These are phyloP conservation scores for Peromyscus melanophrys DNA, from an alignment of 2,797 vertebrate genomes.

Conservation along the genomic window DNA sequence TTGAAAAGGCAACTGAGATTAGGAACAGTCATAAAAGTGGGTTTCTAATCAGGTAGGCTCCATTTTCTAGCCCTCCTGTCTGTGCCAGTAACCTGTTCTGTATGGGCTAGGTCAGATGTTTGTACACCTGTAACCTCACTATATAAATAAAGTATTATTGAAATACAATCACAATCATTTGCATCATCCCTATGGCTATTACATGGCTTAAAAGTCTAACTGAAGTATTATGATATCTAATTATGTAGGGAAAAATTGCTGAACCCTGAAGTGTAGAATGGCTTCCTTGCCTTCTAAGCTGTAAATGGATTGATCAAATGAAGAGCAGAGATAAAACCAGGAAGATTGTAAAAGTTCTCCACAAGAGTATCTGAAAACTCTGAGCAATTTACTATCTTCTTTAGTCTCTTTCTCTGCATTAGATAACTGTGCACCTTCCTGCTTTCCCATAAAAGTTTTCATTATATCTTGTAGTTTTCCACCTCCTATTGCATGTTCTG, in stretches of 20 bases:
- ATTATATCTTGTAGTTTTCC: not conserved
- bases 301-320: not conserved
- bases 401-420: not conserved
- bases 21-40: not conserved
- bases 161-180: not conserved
- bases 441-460: not conserved
- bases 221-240: not conserved
- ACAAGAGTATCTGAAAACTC: not conserved
- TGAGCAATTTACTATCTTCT: not conserved
- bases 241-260: not conserved
- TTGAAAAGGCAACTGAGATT: not conserved
- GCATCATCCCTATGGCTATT: not conserved
- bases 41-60: not conserved
- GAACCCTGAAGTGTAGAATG: not conserved
- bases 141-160: slow-evolving; percentile 17
- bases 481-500: not conserved
- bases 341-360: not conserved
- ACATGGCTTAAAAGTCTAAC: not conserved
- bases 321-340: not conserved
- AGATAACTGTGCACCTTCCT: not conserved
- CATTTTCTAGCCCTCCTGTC: not conserved
- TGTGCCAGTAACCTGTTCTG: not conserved
- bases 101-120: not conserved
- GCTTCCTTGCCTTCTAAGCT: not conserved
- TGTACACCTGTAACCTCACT: not conserved